Base-by-base conservation (phyloP, 2,113 vertebrate genomes). In the Erpornis zantholeuca region DNA sequence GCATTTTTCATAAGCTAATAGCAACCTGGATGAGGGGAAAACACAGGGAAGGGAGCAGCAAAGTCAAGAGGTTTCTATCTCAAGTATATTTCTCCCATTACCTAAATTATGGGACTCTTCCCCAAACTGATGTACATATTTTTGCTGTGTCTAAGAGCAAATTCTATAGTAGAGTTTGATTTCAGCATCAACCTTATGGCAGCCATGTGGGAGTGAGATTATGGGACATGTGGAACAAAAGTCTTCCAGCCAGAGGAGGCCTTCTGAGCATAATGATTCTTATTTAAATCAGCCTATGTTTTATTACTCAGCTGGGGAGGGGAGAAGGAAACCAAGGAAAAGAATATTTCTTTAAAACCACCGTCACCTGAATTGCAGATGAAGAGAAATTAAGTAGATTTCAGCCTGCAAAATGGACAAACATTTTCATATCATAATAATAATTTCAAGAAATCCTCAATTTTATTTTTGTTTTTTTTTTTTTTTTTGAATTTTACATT, bases 201-300 rank as follows among this genome's bases (percentile, higher is more conserved):
- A 97, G 71, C 84, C 93, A 95, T 92, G 86, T 89, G 66, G 91
- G 84, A 95, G 71, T 83, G 92, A 94, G 96, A 91, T 96, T 97
- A 96, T 97, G 93, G 96, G 95, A 95, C 86, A 85, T 94, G 93
- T 92, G 92, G 93, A 97, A 97, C 93, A 96, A 97, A 92, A 93
- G 90, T 96, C 87, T 96, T 96, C 85, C 84, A 97, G 96, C 96
- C 90, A 96, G 92, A 94, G 95, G 93, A 97, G 93, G 96, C 93
- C 94, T 97, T 97, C 96, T 94, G 96, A 97, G 84, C 92, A 96
- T 96, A 97, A 97, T 95, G 94, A 97, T 97, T 97, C 96, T 95
- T 96, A 94, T 96, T 97, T 97, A 97, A 97, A 97, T 96, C 91
- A 96, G 95, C 95, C 96, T 93, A 94, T 96, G 92, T 97, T 97